These are phyloP conservation scores for Disparrhopalites patrizii DNA, from an alignment of 2,888 invertebrate species.

Conservation along the genomic window DNA sequence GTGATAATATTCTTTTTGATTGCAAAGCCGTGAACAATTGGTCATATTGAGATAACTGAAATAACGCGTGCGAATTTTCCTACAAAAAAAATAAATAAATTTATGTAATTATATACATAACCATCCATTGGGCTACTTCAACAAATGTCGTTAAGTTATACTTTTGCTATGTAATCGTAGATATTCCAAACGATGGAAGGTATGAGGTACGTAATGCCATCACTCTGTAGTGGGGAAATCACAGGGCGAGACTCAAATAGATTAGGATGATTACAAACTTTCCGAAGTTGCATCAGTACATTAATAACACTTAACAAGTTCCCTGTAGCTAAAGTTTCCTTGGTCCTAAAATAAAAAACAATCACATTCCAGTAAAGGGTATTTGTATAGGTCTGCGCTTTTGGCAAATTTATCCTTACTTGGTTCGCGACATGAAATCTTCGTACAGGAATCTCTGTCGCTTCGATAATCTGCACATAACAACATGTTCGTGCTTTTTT, in stretches of 20 bases:
- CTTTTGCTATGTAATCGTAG: slow-evolving; percentile 57
- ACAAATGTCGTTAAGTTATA: too few species aligned
- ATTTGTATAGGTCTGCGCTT: background rate
- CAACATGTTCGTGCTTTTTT: slow-evolving; percentile 90
- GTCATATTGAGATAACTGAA: slow-evolving; percentile 28
- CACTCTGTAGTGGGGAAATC: slow-evolving; percentile 86
- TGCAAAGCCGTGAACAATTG: slow-evolving; percentile 21
- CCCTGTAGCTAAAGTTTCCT: slow-evolving; percentile 86
- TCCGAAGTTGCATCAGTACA: slow-evolving; percentile 92
- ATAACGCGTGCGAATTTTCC: slow-evolving; percentile 17
- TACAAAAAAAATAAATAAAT: background rate
- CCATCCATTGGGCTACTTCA: too few species aligned
- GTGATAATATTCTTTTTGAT: slow-evolving; percentile 20
- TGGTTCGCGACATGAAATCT: slow-evolving; percentile 96
- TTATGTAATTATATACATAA: background rate
- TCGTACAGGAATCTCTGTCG: slow-evolving; percentile 96
- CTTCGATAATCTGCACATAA: slow-evolving; percentile 90
- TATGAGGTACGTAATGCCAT: slow-evolving; percentile 65
- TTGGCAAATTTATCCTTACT: slow-evolving; percentile 61
- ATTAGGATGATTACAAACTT: slow-evolving; percentile 98
- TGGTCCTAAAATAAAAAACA: slow-evolving; percentile 63
- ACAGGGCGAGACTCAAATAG: slow-evolving; percentile 95
- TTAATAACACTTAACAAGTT: slow-evolving; percentile 93
- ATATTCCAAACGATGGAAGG: slow-evolving; percentile 69
- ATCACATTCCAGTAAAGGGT: background rate